A percentile compares a stretch with the other conserved stretches of the same genome.
phyloP scores from a whole-genome alignment of 2,797 vertebrate species.

The Hyperoplus lanceolatus region DNA sequence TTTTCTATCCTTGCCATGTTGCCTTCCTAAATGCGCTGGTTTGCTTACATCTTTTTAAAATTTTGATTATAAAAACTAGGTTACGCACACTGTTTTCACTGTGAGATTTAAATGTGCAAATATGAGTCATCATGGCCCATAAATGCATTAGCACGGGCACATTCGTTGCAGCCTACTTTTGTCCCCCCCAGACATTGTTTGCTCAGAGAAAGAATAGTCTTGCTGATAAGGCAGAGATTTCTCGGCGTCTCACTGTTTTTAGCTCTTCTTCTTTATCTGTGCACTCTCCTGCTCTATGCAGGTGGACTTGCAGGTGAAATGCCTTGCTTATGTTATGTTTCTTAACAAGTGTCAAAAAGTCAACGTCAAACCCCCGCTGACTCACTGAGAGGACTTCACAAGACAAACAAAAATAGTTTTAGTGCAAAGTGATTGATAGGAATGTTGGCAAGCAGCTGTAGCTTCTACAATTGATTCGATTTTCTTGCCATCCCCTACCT shows the following conservation, averaged over 20 bases:
- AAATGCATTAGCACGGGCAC: slow-evolving; percentile 50
- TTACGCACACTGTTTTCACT: slow-evolving; percentile 28
- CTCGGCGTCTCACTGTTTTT: slow-evolving; percentile 8
- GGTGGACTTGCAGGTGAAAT: not conserved
- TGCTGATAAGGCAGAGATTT: slow-evolving; percentile 17
- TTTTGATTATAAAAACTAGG: slow-evolving; percentile 10
- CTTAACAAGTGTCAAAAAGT: not conserved
- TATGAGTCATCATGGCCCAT: slow-evolving; percentile 48
- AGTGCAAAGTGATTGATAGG: not conserved
- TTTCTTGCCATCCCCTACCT: not conserved
- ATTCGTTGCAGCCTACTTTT: slow-evolving; percentile 37
- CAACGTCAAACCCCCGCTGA: not conserved
- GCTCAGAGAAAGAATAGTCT: slow-evolving; percentile 35
- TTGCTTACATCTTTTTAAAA: not conserved
- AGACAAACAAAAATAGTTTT: not conserved
- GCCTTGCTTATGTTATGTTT: not conserved
- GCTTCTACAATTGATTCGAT: not conserved
- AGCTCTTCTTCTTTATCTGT: slow-evolving; percentile 6
- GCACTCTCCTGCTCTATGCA: not conserved
- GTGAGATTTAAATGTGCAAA: slow-evolving; percentile 44
- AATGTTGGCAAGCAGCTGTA: slow-evolving; percentile 9
- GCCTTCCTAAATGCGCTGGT: not conserved
- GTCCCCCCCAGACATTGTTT: slow-evolving; percentile 16
- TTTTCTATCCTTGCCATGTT: slow-evolving; percentile 8
- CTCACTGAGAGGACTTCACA: not conserved